Conservation (phyloP, 2,113 vertebrate species). For the Dipodomys stephensi region DNA sequence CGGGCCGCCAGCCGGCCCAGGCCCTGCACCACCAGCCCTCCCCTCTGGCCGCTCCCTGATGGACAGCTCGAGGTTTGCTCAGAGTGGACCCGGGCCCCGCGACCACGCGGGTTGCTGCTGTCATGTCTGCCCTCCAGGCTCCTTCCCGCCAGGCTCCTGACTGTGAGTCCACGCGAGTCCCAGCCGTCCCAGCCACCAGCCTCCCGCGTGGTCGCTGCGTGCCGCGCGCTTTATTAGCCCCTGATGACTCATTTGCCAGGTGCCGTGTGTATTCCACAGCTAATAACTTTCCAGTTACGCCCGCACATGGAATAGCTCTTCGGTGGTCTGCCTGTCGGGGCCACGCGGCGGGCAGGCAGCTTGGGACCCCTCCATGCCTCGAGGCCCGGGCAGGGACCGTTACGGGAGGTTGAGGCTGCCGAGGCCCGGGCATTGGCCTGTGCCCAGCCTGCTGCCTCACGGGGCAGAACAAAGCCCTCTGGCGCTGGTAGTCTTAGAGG, state of each 20-base stretch:
- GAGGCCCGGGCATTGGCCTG: neutral
- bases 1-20: no score
- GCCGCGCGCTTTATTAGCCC: constrained; percentile 76
- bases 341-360: no score
- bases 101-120: neutral
- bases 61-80: no score
- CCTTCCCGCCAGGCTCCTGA: neutral
- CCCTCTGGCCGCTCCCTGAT: neutral
- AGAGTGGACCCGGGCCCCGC: no score
- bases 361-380: no score
- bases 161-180: neutral
- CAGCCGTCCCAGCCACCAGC: no score
- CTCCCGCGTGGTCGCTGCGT: neutral
- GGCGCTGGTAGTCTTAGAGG: neutral
- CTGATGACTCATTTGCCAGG: constrained; percentile 82
- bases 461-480: neutral
- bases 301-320: constrained; percentile 48
- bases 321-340: constrained; percentile 47
- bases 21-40: rapidly evolving
- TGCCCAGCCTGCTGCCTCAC: neutral
- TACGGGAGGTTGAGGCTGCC: constrained; percentile 16
- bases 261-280: constrained; percentile 79
- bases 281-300: constrained; percentile 82
- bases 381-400: neutral
- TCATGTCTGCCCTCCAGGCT: neutral